These are phyloP conservation scores for Myioborus melanocephalus DNA, from an alignment of 2,797 vertebrate species.

Conservation along the genomic window DNA sequence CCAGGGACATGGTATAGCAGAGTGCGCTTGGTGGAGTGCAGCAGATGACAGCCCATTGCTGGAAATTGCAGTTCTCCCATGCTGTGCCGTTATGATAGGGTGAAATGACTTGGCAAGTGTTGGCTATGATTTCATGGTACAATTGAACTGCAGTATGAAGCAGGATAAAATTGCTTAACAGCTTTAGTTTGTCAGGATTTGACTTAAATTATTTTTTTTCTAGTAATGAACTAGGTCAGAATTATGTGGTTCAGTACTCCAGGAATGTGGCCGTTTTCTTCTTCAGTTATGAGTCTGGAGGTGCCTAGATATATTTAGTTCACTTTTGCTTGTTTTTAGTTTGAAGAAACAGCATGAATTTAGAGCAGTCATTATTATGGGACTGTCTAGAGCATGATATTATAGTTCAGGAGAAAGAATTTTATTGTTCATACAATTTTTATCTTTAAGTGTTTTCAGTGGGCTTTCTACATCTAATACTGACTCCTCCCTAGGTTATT, in stretches of 20 bases:
- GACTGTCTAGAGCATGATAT: not conserved
- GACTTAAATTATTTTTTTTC: constrained; percentile 25
- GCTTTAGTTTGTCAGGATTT: constrained; percentile 45
- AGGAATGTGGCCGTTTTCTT: not conserved
- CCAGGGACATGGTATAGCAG: not conserved
- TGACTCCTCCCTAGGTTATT: not conserved
- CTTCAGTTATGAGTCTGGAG: not conserved
- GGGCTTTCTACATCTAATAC: not conserved
- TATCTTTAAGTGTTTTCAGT: not conserved
- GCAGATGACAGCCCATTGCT: constrained; percentile 26
- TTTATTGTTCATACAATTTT: not conserved
- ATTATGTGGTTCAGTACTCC: not conserved
- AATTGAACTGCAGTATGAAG: constrained; percentile 17
- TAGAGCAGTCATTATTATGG: not conserved
- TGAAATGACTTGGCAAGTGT: constrained; percentile 44
- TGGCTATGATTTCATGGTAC: constrained; percentile 57
- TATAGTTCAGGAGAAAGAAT: not conserved
- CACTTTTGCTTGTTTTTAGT: not conserved
- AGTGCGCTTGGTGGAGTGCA: constrained; percentile 24
- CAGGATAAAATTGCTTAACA: constrained; percentile 37
- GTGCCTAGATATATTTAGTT: not conserved
- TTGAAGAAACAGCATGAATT: not conserved
- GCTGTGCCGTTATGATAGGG: constrained; percentile 14
- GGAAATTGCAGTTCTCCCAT: not conserved
- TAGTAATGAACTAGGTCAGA: not conserved